A percentile compares a stretch with the other conserved stretches of the same genome.
phyloP scores from a whole-genome alignment of 2,888 invertebrate genomes.

The Taenaris catops region DNA sequence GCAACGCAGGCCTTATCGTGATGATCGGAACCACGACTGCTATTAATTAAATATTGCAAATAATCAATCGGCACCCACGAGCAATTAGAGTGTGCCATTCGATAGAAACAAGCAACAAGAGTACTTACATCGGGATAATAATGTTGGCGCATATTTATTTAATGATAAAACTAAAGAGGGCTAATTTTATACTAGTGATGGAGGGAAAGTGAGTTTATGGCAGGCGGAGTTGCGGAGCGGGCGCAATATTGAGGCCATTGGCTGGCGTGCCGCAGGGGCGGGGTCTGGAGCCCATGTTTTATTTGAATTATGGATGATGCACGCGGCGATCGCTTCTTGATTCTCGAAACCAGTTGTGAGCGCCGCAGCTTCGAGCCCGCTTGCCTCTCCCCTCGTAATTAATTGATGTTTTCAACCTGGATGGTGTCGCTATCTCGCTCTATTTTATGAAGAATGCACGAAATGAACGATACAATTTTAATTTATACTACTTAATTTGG shows the following conservation, averaged over 20 bases:
- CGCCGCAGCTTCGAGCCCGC: slow-evolving; percentile 67
- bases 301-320: slow-evolving; percentile 78
- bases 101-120: slow-evolving; percentile 34
- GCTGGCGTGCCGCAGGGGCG: slow-evolving; percentile 71
- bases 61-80: slow-evolving; percentile 58
- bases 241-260: slow-evolving; percentile 63
- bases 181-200: slow-evolving; percentile 60
- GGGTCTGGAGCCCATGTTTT: slow-evolving; percentile 73
- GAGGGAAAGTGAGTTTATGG: slow-evolving; percentile 61
- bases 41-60: slow-evolving; percentile 66
- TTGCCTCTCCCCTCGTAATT: slow-evolving; percentile 73
- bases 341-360: slow-evolving; percentile 72
- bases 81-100: slow-evolving; percentile 47
- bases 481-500: too few relatives aligned
- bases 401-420: slow-evolving; percentile 77
- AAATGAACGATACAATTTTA: too few relatives aligned
- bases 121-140: slow-evolving; percentile 39
- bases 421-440: too few relatives aligned
- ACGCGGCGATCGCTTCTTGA: slow-evolving; percentile 56
- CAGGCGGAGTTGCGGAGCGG: slow-evolving; percentile 64
- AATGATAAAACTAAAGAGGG: slow-evolving; percentile 60
- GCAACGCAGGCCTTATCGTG: slow-evolving; percentile 30
- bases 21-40: slow-evolving; percentile 49
- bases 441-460: too few relatives aligned
- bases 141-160: slow-evolving; percentile 65